Evolutionary conservation across 2,888 invertebrate species (phyloP).

Genomic region (Sinohyriopsis cumingii): DNA sequence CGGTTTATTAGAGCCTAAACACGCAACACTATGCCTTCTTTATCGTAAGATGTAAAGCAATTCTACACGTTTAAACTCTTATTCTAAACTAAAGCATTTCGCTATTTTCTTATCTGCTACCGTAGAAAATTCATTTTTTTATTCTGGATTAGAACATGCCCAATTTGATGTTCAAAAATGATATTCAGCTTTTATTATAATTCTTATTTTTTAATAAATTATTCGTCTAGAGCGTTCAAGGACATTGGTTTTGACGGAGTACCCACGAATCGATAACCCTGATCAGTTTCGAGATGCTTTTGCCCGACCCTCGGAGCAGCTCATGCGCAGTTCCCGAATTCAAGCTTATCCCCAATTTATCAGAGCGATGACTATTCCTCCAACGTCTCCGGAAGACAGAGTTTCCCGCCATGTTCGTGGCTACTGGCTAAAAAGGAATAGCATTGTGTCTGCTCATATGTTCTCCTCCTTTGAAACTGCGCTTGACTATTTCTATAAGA

Average conservation of each 20-base stretch:
- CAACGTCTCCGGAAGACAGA: constrained; percentile 18
- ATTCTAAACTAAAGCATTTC: too few relatives aligned
- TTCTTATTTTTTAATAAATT: too few relatives aligned
- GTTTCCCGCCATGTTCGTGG: constrained; percentile 33
- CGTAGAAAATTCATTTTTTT: too few relatives aligned
- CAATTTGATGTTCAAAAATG: too few relatives aligned
- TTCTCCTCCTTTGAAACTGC: constrained; percentile 22
- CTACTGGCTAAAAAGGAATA: constrained; percentile 32
- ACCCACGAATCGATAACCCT: constrained; percentile 30
- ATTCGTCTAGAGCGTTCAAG: too few relatives aligned
- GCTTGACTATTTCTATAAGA: constrained; percentile 16
- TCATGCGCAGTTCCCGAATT: constrained; percentile 17
- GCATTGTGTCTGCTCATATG: constrained; percentile 31
- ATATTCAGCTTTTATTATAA: too few relatives aligned
- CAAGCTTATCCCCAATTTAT: neutral
- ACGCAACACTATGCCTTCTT: too few relatives aligned
- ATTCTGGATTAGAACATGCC: too few relatives aligned
- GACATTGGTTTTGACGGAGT: constrained; percentile 33
- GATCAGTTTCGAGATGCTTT: constrained; percentile 36
- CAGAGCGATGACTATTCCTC: constrained; percentile 7
- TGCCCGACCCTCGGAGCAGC: constrained; percentile 29
- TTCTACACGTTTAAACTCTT: too few relatives aligned
- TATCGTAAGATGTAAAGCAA: too few relatives aligned
- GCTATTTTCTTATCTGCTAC: too few relatives aligned
- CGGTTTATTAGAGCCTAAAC: too few relatives aligned